Base-by-base conservation (phyloP, 2,888 invertebrate species). In the Junonia oenone region DNA sequence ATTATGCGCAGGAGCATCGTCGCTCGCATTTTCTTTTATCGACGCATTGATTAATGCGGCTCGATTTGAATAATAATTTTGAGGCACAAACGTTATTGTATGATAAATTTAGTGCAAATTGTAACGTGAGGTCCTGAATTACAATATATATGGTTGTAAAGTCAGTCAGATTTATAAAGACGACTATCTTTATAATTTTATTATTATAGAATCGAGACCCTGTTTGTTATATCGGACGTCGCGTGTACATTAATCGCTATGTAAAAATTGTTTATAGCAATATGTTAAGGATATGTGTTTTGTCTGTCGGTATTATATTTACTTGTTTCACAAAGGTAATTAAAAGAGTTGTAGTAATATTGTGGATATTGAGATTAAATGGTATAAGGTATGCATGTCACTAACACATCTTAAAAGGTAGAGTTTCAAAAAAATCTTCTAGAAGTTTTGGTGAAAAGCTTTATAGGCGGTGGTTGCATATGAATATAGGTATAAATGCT, bases 51-150 rank as follows among this genome's bases (percentile, higher is more conserved):
- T 89, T 88, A 89, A 90, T 89, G 87, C 80, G 67, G 72, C 75
- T 83, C 81, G 88, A 90, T 90, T 90, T 90, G 85, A 90, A 90
- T 90, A 90, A 90, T 89, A 88, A 88, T 89, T 84, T 88, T 84
- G 81, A 82, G 83, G 81, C 83, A 86, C 84, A 83, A 85, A 87
- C 84, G 85, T 89, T 89, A 89, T 88, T 87, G 88, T 90, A 83
- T 88, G 87, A 90, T 89, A 88, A 90, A 88, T 90, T 90, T 88
- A 88, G 89, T 89, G 89, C 85, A 86, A 88, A 89, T 88, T 88
- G 88, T 89, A 83, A 86, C 78, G 76, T 79, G 81, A 79, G 57
- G 40, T 50, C 43, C 47, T 53, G 56, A 59, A 53, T 59, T 56
- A 56, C 53, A 38, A 53, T 53, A 53, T 47, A 47, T 40, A 54